Base-by-base conservation (phyloP, 2,888 invertebrate genomes). In the Cheilosia pagana region DNA sequence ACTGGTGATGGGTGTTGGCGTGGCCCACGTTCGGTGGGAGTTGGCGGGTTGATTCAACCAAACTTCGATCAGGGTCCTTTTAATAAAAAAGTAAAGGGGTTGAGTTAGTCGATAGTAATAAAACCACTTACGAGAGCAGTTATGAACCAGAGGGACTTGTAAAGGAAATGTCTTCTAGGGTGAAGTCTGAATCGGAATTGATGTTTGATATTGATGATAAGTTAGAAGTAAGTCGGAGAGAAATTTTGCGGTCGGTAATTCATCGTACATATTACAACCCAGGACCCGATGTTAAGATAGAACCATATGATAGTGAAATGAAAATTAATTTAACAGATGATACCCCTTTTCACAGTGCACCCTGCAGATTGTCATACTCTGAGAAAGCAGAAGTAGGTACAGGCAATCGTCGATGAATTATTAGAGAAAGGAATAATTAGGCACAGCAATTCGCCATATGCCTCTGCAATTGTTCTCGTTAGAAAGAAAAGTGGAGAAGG, bases 391-490 rank as follows among this genome's bases (percentile, higher is more conserved):
- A 82, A 62, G 35, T n/a, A n/a, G n/a, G n/a, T 81, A 14, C 10
- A 63, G 21, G 55, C 1, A 67, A 76, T 70, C 10, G 25, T 85
- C 23, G 39, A 77, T 25, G 74, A 78, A 57, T 53, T 87, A 14
- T 25, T 76, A 19, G 41, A 50, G n/a, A 65, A 65, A 14, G 45
- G 43, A 14, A 67, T 87, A 7, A 86, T 87, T 31, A 59, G 83
- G 6, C 67, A 31, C 1, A 74, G 75, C 23, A 71, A 86, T 50
- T 87, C 87, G 0, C 81, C 87, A 6, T 87, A 82, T 72, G 72
- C 87, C 4, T 85, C 86, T 8, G 77, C 87, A 0, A 85, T 86
- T 19, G 87, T 87, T 2, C 53, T 87, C 12, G 79, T 85, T 10
- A 65, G 59, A 23, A 85, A 87, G 53, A 87, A 86, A 45, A 76